phyloP scores from a whole-genome alignment of 2,797 vertebrate genomes.

The Lycodopsis pacificus region DNA sequence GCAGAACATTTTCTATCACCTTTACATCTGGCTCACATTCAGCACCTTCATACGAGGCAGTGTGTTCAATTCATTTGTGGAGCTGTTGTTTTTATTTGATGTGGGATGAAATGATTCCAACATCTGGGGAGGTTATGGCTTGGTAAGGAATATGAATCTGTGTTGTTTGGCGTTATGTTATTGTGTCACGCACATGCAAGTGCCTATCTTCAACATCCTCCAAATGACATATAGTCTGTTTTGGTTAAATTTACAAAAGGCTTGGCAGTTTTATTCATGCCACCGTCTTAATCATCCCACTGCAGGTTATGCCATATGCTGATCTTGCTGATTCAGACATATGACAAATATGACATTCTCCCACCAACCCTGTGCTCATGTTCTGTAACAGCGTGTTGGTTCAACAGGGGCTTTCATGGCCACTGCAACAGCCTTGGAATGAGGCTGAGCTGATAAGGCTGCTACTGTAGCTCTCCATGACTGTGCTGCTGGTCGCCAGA shows the following conservation, averaged over 20 bases:
- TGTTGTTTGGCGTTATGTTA: neutral
- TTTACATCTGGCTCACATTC: neutral
- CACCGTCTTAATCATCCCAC: constrained; percentile 5
- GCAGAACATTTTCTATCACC: neutral
- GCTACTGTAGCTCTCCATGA: constrained; percentile 29
- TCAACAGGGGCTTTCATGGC: neutral
- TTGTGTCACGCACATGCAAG: no score
- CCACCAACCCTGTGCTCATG: constrained; percentile 3
- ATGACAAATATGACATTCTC: constrained; percentile 17
- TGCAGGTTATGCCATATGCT: neutral
- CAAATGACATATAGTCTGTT: neutral
- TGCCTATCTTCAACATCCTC: no score
- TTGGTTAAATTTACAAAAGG: neutral
- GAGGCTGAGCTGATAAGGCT: constrained; percentile 47
- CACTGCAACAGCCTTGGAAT: constrained; percentile 19
- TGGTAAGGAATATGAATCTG: neutral
- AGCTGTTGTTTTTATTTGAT: neutral
- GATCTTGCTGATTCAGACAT: constrained; percentile 16
- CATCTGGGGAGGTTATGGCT: neutral
- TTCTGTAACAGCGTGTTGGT: constrained; percentile 14
- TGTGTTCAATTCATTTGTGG: neutral
- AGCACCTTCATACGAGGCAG: neutral
- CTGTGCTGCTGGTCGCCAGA: constrained; percentile 44
- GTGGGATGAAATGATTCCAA: neutral
- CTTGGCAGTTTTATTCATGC: neutral